Base-by-base conservation (phyloP, 2,797 vertebrate genomes). In the Arremon brunneinucha region DNA sequence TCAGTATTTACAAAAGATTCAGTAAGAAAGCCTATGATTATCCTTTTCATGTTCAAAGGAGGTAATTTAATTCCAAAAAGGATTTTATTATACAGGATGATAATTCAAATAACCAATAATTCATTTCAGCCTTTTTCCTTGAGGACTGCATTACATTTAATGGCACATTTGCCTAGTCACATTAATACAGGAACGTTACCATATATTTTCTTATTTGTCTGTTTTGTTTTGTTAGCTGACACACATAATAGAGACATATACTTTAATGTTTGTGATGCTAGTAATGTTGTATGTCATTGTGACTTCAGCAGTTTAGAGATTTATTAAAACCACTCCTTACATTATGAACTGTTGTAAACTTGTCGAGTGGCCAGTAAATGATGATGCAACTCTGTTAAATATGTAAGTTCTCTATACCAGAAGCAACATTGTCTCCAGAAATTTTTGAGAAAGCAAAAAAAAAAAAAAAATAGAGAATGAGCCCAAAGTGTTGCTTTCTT, bases 21-120 rank as follows among this genome's bases (percentile, higher is more conserved):
- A 76, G 93, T 96, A 96, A 94, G 89, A 97, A 96, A 97, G 83
- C 89, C 94, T 96, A 63, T 87, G 93, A 97, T 97, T 97, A 95
- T 96, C 78, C 46, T 74, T 91, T 88, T 84, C 91, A 90, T 67
- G 39, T 93, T 94, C 50, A 68, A 93, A 83, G 74, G 76, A 96
- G 82, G 56, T 84, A 93, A 97, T 95, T 95, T 93, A 94, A 96
- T 96, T 95, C 72, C 88, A 75, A 15, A 78, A 92, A 92, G 74
- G 82, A 50, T 93, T 90, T 96, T 96, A 89, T 96, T 95, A 86
- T 89, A 78, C 50, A 74, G 67, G 74, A 28, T 70, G 75, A 76
- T 83, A 83, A 63, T 60, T 96, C 89, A 60, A 76, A 71, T 90
- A 93, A 83, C 83, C 55, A 34, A 46, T 65, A 90, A 87, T 95